Percentiles rank a stretch among this genome's conserved stretches.
Evolutionary conservation across 1,140 invertebrate species (phyloP).

Genomic region (Drosophila ironensis): DNA sequence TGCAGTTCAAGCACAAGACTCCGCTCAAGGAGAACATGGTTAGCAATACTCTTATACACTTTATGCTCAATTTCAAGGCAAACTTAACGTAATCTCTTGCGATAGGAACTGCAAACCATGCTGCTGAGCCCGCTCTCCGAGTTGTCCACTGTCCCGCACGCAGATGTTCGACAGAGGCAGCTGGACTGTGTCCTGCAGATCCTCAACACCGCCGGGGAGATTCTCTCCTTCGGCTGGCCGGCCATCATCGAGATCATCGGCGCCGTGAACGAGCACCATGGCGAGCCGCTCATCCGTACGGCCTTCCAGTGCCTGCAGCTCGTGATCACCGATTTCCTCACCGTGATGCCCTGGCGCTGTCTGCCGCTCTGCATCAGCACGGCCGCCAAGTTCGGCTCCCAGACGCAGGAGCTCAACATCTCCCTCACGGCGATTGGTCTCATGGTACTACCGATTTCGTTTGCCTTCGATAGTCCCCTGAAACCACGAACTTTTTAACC

Average conservation of each 20-base stretch:
- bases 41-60: no score
- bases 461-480: neutral
- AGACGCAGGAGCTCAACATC: conserved; percentile 98
- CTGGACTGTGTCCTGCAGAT: conserved; percentile 96
- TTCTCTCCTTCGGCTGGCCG: conserved; percentile 96
- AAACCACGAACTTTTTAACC: conserved; percentile 10
- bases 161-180: conserved; percentile 96
- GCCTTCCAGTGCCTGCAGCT: conserved; percentile 98
- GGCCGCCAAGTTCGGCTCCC: conserved; percentile 97
- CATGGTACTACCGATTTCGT: conserved; percentile 86
- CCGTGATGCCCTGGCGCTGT: conserved; percentile 93
- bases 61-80: no score
- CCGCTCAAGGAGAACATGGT: conserved; percentile 93
- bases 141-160: conserved; percentile 93
- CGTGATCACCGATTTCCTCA: conserved; percentile 97
- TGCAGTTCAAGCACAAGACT: conserved; percentile 92
- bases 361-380: conserved; percentile 96
- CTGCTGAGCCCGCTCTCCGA: conserved; percentile 94
- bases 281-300: conserved; percentile 94
- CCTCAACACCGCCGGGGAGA: conserved; percentile 95
- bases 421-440: conserved; percentile 98
- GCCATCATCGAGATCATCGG: conserved; percentile 96
- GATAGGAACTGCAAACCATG: conserved; percentile 93
- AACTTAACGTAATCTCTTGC: no score
- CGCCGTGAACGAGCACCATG: conserved; percentile 95